These are phyloP conservation scores for Homarus gammarus DNA, from an alignment of 2,888 invertebrate genomes.

Conservation along the genomic window DNA sequence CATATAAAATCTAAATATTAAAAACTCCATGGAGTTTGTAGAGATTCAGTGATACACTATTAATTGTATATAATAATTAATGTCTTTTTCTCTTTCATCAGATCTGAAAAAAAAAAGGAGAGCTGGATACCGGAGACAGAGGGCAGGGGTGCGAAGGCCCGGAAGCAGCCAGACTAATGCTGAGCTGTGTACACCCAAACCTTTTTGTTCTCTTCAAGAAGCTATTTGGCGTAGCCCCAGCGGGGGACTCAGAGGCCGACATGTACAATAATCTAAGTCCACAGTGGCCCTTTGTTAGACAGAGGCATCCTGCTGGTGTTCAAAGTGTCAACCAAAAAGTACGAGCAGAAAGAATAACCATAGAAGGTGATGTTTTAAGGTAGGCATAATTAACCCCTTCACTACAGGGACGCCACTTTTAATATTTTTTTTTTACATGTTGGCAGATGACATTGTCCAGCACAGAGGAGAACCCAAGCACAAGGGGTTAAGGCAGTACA, in stretches of 20 bases:
- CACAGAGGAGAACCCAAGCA: too few species aligned
- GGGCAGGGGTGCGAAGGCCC: conserved; percentile 52
- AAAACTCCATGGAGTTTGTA: too few species aligned
- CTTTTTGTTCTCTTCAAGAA: conserved; percentile 72
- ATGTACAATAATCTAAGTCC: conserved; percentile 69
- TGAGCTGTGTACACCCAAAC: conserved; percentile 73
- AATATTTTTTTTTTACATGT: too few species aligned
- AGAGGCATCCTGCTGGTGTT: conserved; percentile 53
- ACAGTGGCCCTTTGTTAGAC: conserved; percentile 63
- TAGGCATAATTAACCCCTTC: conserved; percentile 31
- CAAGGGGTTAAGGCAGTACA: too few species aligned
- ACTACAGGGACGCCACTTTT: too few species aligned
- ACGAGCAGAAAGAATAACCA: conserved; percentile 68
- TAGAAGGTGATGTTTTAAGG: conserved; percentile 73
- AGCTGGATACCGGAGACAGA: conserved; percentile 44
- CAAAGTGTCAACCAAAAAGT: conserved; percentile 64
- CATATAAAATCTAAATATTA: too few species aligned
- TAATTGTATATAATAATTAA: too few species aligned
- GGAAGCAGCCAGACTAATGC: conserved; percentile 65
- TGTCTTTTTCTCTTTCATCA: not conserved
- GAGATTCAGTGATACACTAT: too few species aligned
- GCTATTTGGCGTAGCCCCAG: conserved; percentile 67
- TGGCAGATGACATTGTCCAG: not conserved
- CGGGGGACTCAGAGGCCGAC: conserved; percentile 63
- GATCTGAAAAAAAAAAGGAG: not conserved